phyloP scores from a whole-genome alignment of 2,113 vertebrate genomes.

The Sceloporus undulatus region DNA sequence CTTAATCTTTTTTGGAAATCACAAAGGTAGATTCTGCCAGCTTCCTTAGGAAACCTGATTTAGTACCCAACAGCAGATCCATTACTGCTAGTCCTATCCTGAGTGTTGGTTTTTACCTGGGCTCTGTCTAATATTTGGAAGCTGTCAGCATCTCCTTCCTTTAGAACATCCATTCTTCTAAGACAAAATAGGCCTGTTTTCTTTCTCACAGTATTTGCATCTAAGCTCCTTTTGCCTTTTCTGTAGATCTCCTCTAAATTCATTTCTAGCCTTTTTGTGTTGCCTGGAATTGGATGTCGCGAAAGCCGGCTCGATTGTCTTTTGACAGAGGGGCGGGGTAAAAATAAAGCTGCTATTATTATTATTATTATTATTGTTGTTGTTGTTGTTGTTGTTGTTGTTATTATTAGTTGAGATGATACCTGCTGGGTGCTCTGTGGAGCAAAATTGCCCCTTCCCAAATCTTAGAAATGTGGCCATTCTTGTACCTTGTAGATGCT shows the following conservation, averaged over 20 bases:
- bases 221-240: no score
- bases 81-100: neutral
- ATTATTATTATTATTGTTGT: no score
- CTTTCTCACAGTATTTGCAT: neutral
- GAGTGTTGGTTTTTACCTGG: neutral
- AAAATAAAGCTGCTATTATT: no score
- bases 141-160: neutral
- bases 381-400: no score
- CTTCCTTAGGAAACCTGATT: neutral
- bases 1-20: neutral
- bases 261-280: neutral
- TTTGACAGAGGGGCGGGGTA: no score
- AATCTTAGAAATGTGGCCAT: neutral
- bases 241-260: neutral
- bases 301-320: no score
- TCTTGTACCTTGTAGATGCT: constrained; percentile 71
- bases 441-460: neutral
- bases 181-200: neutral
- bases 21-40: no score
- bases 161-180: neutral
- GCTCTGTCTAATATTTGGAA: neutral
- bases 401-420: neutral
- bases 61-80: no score
- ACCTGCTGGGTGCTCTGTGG: neutral
- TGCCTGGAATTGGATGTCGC: neutral